These are phyloP conservation scores for Tenebrio molitor DNA, from an alignment of 1,140 invertebrate genomes.

Conservation along the genomic window DNA sequence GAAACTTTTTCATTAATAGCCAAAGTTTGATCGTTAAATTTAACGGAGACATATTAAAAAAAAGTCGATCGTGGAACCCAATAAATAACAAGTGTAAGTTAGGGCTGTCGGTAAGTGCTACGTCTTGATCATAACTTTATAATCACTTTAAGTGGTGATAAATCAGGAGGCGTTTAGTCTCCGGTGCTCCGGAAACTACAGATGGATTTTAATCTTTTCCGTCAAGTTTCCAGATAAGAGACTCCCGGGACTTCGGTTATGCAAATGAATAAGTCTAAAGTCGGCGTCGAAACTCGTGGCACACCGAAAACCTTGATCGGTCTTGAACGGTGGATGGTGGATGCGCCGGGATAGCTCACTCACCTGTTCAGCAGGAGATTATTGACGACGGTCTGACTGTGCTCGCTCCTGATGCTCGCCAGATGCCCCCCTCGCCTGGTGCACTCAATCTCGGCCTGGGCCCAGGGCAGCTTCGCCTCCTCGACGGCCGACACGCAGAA, in stretches of 20 bases:
- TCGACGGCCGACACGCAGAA: conserved; percentile 76
- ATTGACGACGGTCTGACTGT: conserved; percentile 73
- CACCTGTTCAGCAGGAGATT: conserved; percentile 74
- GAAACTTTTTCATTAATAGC: too few species aligned
- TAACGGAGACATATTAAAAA: too few species aligned
- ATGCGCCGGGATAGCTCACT: too few species aligned
- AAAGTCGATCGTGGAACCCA: too few species aligned
- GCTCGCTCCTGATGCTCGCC: conserved; percentile 73
- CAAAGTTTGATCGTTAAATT: too few species aligned
- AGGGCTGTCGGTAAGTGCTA: background rate
- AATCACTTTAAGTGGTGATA: background rate
- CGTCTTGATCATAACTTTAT: conserved; percentile 8
- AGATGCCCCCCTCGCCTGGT: conserved; percentile 74
- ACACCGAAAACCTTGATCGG: too few species aligned
- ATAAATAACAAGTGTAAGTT: background rate
- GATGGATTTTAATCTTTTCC: too few species aligned
- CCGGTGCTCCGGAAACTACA: background rate
- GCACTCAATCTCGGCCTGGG: conserved; percentile 76
- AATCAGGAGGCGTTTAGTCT: background rate
- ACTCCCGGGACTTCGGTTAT: too few species aligned
- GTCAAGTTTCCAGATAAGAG: too few species aligned
- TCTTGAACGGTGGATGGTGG: too few species aligned
- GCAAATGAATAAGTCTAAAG: too few species aligned
- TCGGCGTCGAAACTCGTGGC: too few species aligned
- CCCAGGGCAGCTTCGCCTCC: conserved; percentile 71